Conservation (phyloP, 2,113 vertebrate species). For the Paedocypris sp. region DNA sequence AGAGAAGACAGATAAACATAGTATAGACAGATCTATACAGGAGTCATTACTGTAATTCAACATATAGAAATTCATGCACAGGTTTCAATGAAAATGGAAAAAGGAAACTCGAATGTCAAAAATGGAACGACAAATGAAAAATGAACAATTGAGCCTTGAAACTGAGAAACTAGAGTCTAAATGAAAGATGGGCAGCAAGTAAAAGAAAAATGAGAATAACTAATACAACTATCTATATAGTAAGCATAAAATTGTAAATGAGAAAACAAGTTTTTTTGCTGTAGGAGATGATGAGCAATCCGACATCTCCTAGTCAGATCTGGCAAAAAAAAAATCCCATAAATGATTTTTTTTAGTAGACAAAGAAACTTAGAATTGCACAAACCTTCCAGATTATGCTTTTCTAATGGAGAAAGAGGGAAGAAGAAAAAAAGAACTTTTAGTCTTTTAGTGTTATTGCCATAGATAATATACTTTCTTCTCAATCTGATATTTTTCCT, state of each 20-base stretch:
- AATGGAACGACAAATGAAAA: too few species aligned
- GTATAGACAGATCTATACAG: too few species aligned
- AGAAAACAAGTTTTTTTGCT: conserved; percentile 48
- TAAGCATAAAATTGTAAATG: conserved; percentile 30
- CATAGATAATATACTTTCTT: not conserved
- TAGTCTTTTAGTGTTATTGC: conserved; percentile 56
- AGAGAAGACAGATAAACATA: too few species aligned
- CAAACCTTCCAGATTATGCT: conserved; percentile 79
- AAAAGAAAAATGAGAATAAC: too few species aligned
- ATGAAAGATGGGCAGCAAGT: too few species aligned
- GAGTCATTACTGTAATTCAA: too few species aligned
- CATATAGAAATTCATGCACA: too few species aligned
- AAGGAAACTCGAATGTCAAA: too few species aligned
- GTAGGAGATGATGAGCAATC: conserved; percentile 56
- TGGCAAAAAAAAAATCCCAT: conserved; percentile 55
- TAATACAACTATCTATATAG: too few species aligned
- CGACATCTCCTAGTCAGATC: conserved; percentile 58
- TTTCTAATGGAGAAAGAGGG: conserved; percentile 67
- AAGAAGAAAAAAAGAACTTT: conserved; percentile 58
- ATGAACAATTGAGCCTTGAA: too few species aligned
- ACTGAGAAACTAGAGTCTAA: too few species aligned
- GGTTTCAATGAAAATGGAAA: too few species aligned
- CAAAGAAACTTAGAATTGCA: conserved; percentile 58
- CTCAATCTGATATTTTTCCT: not conserved
- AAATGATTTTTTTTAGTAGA: conserved; percentile 45